A percentile compares a stretch with the other conserved stretches of the same genome.
Evolutionary conservation across 2,113 vertebrate species (phyloP).

Genomic region (Hypanus sabinus): DNA sequence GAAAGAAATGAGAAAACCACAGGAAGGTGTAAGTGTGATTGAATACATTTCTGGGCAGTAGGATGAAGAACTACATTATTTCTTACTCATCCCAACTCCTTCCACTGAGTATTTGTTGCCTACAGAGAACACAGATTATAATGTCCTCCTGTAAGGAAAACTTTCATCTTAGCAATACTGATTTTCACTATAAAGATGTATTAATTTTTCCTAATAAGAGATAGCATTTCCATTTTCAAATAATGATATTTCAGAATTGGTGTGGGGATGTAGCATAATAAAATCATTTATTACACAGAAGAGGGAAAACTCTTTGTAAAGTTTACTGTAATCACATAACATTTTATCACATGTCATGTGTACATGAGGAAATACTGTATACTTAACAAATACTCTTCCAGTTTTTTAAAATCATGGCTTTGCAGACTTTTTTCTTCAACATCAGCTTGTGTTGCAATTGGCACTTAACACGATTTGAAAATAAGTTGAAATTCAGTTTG

Average conservation of each 20-base stretch:
- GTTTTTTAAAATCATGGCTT: background rate
- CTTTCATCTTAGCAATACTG: too few species aligned
- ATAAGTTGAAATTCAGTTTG: constrained; percentile 51
- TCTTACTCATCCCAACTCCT: too few species aligned
- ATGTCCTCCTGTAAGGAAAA: too few species aligned
- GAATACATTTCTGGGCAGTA: too few species aligned
- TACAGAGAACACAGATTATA: too few species aligned
- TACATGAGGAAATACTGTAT: background rate
- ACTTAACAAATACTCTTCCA: background rate
- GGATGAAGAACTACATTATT: too few species aligned
- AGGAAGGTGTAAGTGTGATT: too few species aligned
- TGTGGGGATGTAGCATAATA: constrained; percentile 39
- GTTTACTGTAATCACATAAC: background rate
- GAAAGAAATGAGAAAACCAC: too few species aligned
- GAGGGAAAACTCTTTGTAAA: background rate
- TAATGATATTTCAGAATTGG: background rate
- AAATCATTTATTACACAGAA: constrained; percentile 37
- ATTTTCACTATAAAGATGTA: too few species aligned
- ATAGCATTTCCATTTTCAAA: background rate
- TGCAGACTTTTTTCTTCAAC: background rate
- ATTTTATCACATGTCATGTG: too few species aligned
- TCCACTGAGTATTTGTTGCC: too few species aligned
- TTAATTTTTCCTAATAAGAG: background rate
- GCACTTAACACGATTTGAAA: background rate
- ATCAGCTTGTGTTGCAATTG: background rate